Percentiles rank a stretch among this genome's conserved stretches.
Evolutionary conservation across 2,797 vertebrate genomes (phyloP).

Genomic region (Ciconia nigra): DNA sequence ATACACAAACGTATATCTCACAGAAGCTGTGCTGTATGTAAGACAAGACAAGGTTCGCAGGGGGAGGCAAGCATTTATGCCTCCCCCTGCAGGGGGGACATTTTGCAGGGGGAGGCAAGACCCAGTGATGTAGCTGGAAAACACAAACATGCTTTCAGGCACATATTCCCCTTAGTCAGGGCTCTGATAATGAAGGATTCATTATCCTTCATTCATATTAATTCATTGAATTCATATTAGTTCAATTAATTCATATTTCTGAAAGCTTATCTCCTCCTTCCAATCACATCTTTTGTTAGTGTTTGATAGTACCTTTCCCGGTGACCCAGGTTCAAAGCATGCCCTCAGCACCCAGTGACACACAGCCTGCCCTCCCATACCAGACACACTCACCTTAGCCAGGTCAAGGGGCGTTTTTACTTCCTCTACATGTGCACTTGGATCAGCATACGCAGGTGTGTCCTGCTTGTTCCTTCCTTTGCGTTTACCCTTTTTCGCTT

Average conservation of each 20-base stretch:
- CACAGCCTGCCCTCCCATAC: background rate
- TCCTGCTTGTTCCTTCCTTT: constrained; percentile 95
- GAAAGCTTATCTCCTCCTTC: background rate
- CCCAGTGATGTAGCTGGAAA: background rate
- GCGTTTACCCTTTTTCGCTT: constrained; percentile 85
- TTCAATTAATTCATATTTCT: too few species aligned
- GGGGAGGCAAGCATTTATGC: background rate
- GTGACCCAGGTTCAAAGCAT: accelerated
- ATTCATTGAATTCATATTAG: too few species aligned
- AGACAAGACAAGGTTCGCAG: background rate
- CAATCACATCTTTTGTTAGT: background rate
- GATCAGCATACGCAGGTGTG: constrained; percentile 55
- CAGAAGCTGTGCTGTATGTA: background rate
- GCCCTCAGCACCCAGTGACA: background rate
- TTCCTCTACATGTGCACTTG: constrained; percentile 72
- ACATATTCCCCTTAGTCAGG: too few species aligned
- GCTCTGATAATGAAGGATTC: background rate
- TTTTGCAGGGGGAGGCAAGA: background rate
- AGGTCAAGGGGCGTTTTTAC: constrained; percentile 95
- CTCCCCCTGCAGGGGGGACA: too few species aligned
- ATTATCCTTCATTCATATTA: too few species aligned
- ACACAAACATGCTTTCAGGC: background rate
- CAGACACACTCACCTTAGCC: constrained; percentile 81
- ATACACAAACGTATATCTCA: accelerated
- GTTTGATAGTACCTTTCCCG: background rate